Base-by-base conservation (phyloP, 2,888 invertebrate genomes). In the Desoria tigrina region DNA sequence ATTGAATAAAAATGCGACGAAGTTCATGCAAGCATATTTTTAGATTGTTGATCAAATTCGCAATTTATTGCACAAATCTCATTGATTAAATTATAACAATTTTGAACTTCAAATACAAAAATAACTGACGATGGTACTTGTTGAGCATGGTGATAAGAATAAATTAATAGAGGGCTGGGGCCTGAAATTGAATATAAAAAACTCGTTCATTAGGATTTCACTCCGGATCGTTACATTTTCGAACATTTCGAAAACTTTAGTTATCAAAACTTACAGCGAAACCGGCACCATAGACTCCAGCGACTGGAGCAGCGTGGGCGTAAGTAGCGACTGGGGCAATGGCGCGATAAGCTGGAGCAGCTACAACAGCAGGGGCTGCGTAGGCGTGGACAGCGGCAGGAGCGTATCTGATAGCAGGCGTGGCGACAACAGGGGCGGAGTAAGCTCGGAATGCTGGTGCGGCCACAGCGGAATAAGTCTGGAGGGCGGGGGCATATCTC, bases 291-390 rank as follows among this genome's bases (percentile, higher is more conserved):
- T 60, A 60, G 49, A 42, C 28, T 23, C 58, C 66, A 62, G 32
- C 57, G 2, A 27, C 53, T 14, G 28, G 26, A 27, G 63, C 55
- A 28, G 58, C 42, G n/a, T n/a, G n/a, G n/a, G n/a, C n/a, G n/a
- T n/a, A n/a, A n/a, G n/a, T n/a, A n/a, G n/a, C n/a, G n/a, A n/a
- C 39, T 24, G 56, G 28, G 37, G 28, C 58, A 6, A 53, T 51
- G 61, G 50, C 61, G 32, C 56, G 24, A 42, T 58, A 59, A 27
- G 66, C 58, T 32, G 61, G 60, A 37, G 50, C 57, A 50, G 37
- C 21, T 2, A 18, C n/a, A 16, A 42, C 49, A 37, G 53, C 54
- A 24, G 62, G 60, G 16, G 51, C 53, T n/a, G 53, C 50, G 50
- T 27, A 56, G 11, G 64, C 51, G 1, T 32, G 56, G 32, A 58